A percentile compares a stretch with the other conserved stretches of the same genome.
Conservation (phyloP, 1,140 invertebrate genomes). For the Drosophila rhopaloa region DNA sequence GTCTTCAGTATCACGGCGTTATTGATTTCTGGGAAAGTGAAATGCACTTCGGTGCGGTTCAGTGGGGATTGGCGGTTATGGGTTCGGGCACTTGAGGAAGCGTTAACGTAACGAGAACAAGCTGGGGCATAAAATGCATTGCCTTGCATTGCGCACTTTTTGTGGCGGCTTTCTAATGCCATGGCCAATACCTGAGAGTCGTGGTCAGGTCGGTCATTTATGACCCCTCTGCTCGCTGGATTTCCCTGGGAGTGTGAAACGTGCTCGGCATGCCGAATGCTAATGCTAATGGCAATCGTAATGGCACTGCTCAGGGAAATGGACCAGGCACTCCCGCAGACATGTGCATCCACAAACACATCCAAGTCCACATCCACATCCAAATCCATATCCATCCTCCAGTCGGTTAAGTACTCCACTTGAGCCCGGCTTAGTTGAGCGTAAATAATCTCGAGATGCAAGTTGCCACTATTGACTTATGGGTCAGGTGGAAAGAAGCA, state of each 20-base stretch:
- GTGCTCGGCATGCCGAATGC: constrained; percentile 68
- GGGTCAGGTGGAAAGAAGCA: constrained; percentile 42
- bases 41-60: constrained; percentile 57
- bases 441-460: constrained; percentile 47
- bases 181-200: constrained; percentile 7
- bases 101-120: constrained; percentile 67
- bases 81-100: constrained; percentile 15
- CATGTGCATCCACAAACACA: too few species aligned
- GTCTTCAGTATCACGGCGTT: constrained; percentile 45
- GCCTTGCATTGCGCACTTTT: constrained; percentile 23
- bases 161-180: constrained; percentile 67
- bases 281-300: constrained; percentile 27
- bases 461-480: constrained; percentile 14
- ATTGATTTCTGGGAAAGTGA: constrained; percentile 79
- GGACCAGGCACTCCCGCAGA: constrained; percentile 21
- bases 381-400: constrained; percentile 18
- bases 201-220: constrained; percentile 52
- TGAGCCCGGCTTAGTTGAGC: constrained; percentile 55
- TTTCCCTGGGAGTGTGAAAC: constrained; percentile 67
- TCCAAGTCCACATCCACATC: constrained; percentile 4
- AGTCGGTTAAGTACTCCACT: constrained; percentile 41
- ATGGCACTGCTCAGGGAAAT: constrained; percentile 38
- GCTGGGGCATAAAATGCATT: constrained; percentile 57
- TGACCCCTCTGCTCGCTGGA: constrained; percentile 55
- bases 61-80: background rate